Percentiles rank a stretch among this genome's conserved stretches.
These are phyloP conservation scores for Amphiprion percula DNA, from an alignment of 2,113 vertebrate genomes.

Conservation along the genomic window DNA sequence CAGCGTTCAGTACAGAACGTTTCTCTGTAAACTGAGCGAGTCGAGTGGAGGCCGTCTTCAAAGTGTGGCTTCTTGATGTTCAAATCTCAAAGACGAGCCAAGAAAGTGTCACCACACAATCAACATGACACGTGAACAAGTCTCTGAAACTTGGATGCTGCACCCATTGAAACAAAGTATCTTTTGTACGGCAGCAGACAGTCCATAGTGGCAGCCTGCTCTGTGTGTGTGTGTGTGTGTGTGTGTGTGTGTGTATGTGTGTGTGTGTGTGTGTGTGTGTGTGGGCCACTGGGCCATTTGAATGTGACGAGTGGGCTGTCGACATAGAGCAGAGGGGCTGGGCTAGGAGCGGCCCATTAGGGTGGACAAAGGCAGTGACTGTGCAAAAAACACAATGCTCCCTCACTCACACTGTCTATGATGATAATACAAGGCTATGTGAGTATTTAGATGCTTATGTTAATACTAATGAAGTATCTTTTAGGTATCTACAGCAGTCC, in stretches of 20 bases:
- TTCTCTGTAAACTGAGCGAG: background rate
- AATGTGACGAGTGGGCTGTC: constrained; percentile 84
- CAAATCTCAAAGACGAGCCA: constrained; percentile 25
- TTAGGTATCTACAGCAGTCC: background rate
- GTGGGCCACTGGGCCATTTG: constrained; percentile 69
- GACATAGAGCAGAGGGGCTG: constrained; percentile 74
- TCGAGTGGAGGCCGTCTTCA: constrained; percentile 7
- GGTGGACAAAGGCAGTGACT: constrained; percentile 83
- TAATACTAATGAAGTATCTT: background rate
- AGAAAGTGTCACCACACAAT: constrained; percentile 19
- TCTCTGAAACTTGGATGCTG: constrained; percentile 58
- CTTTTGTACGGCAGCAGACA: constrained; percentile 78
- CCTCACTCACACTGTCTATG: constrained; percentile 21
- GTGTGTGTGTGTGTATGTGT: constrained; percentile 15
- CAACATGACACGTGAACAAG: constrained; percentile 55
- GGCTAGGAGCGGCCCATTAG: constrained; percentile 69
- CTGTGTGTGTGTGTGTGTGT: constrained; percentile 40
- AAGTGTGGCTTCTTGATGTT: constrained; percentile 28
- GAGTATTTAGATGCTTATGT: background rate
- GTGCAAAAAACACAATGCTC: constrained; percentile 78
- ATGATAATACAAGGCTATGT: constrained; percentile 18
- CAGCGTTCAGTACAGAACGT: background rate
- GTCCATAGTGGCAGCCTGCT: constrained; percentile 58
- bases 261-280: constrained; percentile 44
- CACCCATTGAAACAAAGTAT: constrained; percentile 70